phyloP scores from a whole-genome alignment of 2,888 invertebrate species.

The Drosophila macrospina region DNA sequence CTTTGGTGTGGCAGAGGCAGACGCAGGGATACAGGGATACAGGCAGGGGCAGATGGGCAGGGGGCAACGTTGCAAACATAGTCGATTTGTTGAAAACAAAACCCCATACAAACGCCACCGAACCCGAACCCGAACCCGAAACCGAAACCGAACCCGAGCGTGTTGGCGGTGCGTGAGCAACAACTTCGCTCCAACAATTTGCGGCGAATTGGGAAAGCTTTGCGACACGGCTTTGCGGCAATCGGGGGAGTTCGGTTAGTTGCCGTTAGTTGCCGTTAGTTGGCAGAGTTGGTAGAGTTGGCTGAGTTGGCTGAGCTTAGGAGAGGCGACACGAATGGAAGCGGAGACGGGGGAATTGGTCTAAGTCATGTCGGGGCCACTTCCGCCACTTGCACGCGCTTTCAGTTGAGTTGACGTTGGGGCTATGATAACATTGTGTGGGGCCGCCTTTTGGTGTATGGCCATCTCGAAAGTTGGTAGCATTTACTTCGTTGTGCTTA shows the following conservation, averaged over 20 bases:
- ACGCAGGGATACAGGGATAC: not conserved
- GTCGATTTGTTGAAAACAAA: conserved; percentile 68
- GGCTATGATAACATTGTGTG: conserved; percentile 35
- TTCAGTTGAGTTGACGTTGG: conserved; percentile 22
- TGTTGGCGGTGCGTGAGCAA: conserved; percentile 39
- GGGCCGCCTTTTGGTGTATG: conserved; percentile 8
- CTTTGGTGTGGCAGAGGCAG: not conserved
- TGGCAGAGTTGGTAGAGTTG: not conserved
- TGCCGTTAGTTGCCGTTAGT: not conserved
- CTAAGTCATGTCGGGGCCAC: conserved; percentile 53
- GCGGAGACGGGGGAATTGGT: conserved; percentile 7
- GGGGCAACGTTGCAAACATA: conserved; percentile 47
- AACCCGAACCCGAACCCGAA: conserved; percentile 16
- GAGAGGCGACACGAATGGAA: no score
- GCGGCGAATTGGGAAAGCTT: conserved; percentile 67
- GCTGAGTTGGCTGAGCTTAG: not conserved
- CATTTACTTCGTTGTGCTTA: conserved; percentile 75
- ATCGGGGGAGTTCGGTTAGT: not conserved
- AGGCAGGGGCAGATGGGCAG: not conserved
- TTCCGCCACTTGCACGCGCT: conserved; percentile 47
- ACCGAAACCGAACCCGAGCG: conserved; percentile 26
- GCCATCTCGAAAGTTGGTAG: conserved; percentile 64
- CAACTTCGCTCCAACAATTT: conserved; percentile 56
- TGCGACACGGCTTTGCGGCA: conserved; percentile 7
- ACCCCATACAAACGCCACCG: conserved; percentile 26